Evolutionary conservation across 2,113 vertebrate genomes (phyloP), one percentile per base, ranked within the genome.

Genomic region (Sebastes fasciatus): DNA sequence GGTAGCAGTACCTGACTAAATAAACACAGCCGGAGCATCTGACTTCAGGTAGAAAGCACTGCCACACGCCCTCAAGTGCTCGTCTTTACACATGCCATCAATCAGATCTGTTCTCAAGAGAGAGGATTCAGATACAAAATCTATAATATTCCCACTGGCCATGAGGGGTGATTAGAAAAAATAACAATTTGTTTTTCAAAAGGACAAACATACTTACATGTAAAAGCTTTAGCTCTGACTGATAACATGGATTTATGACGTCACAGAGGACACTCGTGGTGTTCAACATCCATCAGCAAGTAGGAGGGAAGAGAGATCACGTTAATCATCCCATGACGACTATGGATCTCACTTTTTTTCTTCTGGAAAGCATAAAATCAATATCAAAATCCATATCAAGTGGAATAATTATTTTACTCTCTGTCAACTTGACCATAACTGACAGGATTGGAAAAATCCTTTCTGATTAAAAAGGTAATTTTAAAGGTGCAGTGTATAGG

Each of bases 1-100:
- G 76, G 75, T 65, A 69, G 78, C 72, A 34, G 23, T 54, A 66
- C 17, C 26, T 62, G 67, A 46, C 42, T 45, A 26, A 78, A 83
- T 72, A 83, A 87, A 79, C 65, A 8, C 12, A 42, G 2, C 21
- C 46, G 21, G 16, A 66, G 68, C 43, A n/a, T 74, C 54, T 42
- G 16, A 34, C 66, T 46, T 76, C 63, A 19, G 55, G 63, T 45
- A 51, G 61, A 75, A 54, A 70, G 42, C 9, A 52, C 40, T 16
- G 52, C 43, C 21, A 62, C 6, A 21, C 52, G 42, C 19, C 55
- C 34, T 7, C 54, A 12, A 23, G 21, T 58, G 11, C 6, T 61
- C 49, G 21, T 67, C 42, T 61, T 67, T 16, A 64, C 48, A 64
- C 23, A 48, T 12, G 11, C 46, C 13, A n/a, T 86, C 82, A 80